phyloP scores from a whole-genome alignment of 2,113 vertebrate species.

The Carollia perspicillata region DNA sequence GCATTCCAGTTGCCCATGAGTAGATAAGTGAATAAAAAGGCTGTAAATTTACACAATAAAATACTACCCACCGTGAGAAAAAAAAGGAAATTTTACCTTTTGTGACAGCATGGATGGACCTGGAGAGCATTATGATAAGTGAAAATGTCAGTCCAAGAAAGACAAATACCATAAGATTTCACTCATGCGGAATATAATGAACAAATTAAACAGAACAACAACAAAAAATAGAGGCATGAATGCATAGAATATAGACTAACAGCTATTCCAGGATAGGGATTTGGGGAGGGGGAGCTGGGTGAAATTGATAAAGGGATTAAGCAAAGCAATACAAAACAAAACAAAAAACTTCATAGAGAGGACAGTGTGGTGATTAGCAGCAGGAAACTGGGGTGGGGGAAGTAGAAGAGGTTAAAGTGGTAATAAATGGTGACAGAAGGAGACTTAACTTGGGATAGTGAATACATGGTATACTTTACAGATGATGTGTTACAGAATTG shows the following conservation, averaged over 20 bases:
- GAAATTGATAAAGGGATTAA: no score
- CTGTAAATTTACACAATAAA: no score
- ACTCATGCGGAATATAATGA: not conserved
- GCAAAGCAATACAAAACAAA: no score
- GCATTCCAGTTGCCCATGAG: no score
- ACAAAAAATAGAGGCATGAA: not conserved
- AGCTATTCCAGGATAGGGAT: not conserved
- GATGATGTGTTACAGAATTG: not conserved
- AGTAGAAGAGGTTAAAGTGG: not conserved
- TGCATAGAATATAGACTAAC: not conserved
- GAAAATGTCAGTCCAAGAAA: not conserved
- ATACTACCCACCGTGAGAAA: no score
- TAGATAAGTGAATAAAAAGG: no score
- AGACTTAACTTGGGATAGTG: not conserved
- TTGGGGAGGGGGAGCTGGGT: no score
- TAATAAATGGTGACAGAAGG: no score
- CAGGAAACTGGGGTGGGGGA: not conserved
- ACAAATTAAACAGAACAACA: not conserved
- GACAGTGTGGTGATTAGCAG: not conserved
- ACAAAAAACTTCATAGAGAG: not conserved
- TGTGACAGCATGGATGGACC: no score
- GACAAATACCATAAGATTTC: not conserved
- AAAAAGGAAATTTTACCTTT: no score
- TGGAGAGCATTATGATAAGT: no score
- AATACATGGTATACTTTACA: not conserved